Evolutionary conservation across 2,113 vertebrate species (phyloP).

Genomic region (Istiophorus platypterus): DNA sequence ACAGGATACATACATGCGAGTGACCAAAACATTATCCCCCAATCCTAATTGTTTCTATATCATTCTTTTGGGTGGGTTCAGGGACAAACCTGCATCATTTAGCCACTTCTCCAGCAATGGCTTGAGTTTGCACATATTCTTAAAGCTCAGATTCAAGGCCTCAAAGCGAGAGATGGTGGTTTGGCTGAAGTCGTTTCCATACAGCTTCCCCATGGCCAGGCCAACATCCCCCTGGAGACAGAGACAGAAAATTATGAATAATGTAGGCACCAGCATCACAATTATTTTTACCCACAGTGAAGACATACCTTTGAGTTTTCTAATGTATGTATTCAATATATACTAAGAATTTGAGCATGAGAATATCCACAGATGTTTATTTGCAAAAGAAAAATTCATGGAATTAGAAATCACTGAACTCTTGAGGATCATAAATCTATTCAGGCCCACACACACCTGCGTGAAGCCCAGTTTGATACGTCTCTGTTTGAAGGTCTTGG

Average conservation of each 20-base stretch:
- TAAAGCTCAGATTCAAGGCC: constrained; percentile 99
- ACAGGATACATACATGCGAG: background rate
- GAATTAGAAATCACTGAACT: constrained; percentile 3
- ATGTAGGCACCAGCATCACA: background rate
- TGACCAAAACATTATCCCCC: background rate
- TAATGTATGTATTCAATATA: background rate
- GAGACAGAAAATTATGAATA: constrained; percentile 1
- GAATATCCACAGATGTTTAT: background rate
- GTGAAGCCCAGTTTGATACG: constrained; percentile 99
- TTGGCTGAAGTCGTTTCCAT: constrained; percentile 99
- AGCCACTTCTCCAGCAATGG: constrained; percentile 99
- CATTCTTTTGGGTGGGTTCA: constrained; percentile 42
- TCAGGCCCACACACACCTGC: constrained; percentile 86
- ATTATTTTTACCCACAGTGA: background rate
- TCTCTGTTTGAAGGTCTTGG: constrained; percentile 99
- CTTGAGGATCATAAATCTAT: background rate
- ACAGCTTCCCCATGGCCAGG: constrained; percentile 99
- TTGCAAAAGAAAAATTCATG: background rate
- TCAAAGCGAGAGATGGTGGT: constrained; percentile 99
- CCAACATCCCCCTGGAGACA: constrained; percentile 94
- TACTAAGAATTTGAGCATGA: constrained; percentile 2
- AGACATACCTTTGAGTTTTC: background rate
- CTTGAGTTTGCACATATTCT: constrained; percentile 99
- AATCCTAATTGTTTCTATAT: background rate
- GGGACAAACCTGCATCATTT: constrained; percentile 96